Percentiles rank a stretch among this genome's conserved stretches.
Conservation (phyloP, 2,888 invertebrate species). For the Cinara cedri region DNA sequence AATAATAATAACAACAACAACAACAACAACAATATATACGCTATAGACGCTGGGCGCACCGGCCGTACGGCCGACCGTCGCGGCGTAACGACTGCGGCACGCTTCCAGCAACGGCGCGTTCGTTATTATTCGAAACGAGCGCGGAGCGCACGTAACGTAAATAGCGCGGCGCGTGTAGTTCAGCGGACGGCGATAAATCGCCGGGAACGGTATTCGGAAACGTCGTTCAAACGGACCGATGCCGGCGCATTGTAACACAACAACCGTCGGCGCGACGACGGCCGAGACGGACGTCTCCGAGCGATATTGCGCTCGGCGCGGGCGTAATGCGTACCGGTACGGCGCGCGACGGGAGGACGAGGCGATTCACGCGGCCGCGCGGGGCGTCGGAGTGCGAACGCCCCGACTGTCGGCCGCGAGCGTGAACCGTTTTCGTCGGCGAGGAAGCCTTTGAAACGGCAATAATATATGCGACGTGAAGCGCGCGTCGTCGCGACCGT, state of each 20-base stretch:
- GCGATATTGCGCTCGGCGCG: background rate
- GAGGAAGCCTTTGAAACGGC: no score
- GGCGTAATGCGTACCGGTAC: background rate
- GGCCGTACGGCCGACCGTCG: no score
- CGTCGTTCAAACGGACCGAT: slow-evolving; percentile 34
- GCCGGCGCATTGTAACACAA: no score
- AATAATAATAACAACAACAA: no score
- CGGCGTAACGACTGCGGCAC: background rate
- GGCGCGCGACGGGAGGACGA: background rate
- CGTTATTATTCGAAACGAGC: slow-evolving; percentile 3
- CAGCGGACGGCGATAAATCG: slow-evolving; percentile 20
- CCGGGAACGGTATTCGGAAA: slow-evolving; percentile 29
- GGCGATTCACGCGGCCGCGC: background rate
- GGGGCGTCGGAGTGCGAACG: no score
- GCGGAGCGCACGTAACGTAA: background rate
- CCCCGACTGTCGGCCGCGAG: no score
- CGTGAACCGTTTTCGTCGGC: background rate
- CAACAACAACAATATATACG: no score
- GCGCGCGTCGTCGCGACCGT: no score
- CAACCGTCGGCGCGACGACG: slow-evolving; percentile 10
- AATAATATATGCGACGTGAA: background rate
- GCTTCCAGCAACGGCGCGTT: background rate
- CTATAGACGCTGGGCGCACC: no score
- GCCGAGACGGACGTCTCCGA: slow-evolving; percentile 16
- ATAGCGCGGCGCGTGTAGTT: no score